Evolutionary conservation across 2,888 invertebrate genomes (phyloP).

Genomic region (Leptopterna dolabrata): DNA sequence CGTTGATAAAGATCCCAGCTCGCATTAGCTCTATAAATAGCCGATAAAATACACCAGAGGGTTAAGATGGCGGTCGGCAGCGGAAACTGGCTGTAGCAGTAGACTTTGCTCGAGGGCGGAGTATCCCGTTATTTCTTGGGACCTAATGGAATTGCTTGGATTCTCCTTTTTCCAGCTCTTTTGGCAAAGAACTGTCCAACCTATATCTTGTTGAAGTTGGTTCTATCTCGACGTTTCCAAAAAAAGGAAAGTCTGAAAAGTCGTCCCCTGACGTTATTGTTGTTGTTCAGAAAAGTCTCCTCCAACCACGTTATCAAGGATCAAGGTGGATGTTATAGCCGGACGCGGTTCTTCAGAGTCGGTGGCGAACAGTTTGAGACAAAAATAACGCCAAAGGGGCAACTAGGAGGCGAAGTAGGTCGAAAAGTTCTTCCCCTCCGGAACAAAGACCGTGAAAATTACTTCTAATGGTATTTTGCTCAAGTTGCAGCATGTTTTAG

Average conservation of each 20-base stretch:
- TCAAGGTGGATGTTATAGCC: background rate
- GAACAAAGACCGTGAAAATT: background rate
- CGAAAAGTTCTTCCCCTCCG: background rate
- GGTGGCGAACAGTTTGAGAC: background rate
- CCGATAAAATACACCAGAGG: conserved; percentile 39
- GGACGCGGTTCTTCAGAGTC: background rate
- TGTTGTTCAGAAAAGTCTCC: background rate
- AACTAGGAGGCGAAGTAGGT: background rate
- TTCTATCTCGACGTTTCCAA: conserved; percentile 22
- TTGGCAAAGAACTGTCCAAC: conserved; percentile 40
- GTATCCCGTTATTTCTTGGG: background rate
- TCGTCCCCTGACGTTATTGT: conserved; percentile 22
- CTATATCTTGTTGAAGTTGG: conserved; percentile 41
- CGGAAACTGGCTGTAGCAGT: background rate
- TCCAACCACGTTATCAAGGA: background rate
- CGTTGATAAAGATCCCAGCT: conserved; percentile 1
- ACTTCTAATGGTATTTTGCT: background rate
- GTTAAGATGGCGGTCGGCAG: background rate
- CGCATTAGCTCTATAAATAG: conserved; percentile 27
- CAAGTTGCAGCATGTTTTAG: too few relatives aligned
- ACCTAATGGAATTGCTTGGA: conserved; percentile 46
- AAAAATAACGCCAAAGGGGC: background rate
- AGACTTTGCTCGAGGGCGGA: background rate
- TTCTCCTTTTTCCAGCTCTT: conserved; percentile 17
- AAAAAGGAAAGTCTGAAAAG: conserved; percentile 3